Evolutionary conservation across 2,888 invertebrate species (phyloP).

Genomic region (Papilio gigon): DNA sequence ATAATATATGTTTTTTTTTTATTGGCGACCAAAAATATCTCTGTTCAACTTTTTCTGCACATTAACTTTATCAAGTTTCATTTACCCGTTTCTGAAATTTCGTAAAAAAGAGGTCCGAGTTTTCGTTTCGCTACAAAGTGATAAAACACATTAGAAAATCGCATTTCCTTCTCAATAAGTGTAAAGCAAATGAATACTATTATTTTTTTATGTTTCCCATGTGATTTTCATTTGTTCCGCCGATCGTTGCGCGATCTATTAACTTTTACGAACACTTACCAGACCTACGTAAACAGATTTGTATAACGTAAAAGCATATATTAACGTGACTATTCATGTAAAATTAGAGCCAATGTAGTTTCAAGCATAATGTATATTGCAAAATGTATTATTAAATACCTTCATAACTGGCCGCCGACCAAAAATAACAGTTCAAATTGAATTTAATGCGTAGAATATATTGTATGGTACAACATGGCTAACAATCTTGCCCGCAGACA

Average conservation of each 20-base stretch:
- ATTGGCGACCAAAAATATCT: too few species aligned
- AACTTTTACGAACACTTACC: not conserved
- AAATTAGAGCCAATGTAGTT: not conserved
- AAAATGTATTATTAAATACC: slow-evolving; percentile 1
- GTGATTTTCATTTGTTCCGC: not conserved
- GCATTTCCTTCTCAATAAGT: not conserved
- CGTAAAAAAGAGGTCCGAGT: too few species aligned
- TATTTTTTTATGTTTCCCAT: not conserved
- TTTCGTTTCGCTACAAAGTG: too few species aligned
- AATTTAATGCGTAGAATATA: not conserved
- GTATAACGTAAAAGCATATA: not conserved
- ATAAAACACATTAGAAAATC: not conserved
- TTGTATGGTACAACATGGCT: not conserved
- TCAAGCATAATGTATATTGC: not conserved
- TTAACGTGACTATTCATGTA: not conserved
- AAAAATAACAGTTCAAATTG: not conserved
- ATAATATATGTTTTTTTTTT: too few species aligned
- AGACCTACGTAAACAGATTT: too few species aligned
- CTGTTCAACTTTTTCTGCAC: too few species aligned
- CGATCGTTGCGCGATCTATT: not conserved
- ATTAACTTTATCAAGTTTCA: too few species aligned
- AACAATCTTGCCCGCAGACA: too few species aligned
- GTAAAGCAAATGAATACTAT: not conserved
- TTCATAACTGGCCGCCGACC: slow-evolving; percentile 5
- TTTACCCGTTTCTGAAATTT: too few species aligned